Evolutionary conservation across 35 echinoderm and acorn worm genomes (phyloP).

Genomic region (Chiridota heheva): DNA sequence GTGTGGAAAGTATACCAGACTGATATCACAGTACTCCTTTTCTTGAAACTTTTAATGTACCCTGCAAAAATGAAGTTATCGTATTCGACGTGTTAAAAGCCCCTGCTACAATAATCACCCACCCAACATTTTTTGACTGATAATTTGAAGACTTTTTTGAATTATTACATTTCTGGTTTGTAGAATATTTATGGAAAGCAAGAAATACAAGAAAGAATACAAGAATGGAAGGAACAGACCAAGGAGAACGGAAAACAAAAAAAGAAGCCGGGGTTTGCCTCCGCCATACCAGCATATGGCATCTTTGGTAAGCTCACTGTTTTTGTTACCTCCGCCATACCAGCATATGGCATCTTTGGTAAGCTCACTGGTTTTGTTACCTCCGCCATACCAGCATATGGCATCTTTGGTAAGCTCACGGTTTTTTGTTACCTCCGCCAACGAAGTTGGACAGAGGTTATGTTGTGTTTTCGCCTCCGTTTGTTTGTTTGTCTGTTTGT

Average conservation of each 20-base stretch:
- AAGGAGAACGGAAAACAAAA: conserved; percentile 39
- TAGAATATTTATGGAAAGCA: conserved; percentile 45
- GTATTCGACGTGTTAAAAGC: too few relatives aligned
- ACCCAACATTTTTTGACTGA: too few relatives aligned
- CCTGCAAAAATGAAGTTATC: too few relatives aligned
- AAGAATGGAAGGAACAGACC: conserved; percentile 43
- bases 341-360: conserved; percentile 71
- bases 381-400: neutral
- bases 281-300: neutral
- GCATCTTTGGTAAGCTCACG: neutral
- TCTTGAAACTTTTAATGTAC: too few relatives aligned
- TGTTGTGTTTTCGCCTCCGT: too few relatives aligned
- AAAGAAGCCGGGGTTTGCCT: neutral
- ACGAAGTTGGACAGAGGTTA: too few relatives aligned
- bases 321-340: conserved; percentile 40
- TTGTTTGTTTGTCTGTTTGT: too few relatives aligned
- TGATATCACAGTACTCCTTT: too few relatives aligned
- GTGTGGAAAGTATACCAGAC: too few relatives aligned
- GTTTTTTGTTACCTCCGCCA: neutral
- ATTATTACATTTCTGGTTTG: neutral
- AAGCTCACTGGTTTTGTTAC: neutral
- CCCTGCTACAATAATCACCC: too few relatives aligned
- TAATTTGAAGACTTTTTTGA: too few relatives aligned
- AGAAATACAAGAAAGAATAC: conserved; percentile 61
- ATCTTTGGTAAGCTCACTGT: conserved; percentile 11